phyloP scores from a whole-genome alignment of 37 sponge, comb jelly and placozoan genomes.

The Petrosia ficiformis region DNA sequence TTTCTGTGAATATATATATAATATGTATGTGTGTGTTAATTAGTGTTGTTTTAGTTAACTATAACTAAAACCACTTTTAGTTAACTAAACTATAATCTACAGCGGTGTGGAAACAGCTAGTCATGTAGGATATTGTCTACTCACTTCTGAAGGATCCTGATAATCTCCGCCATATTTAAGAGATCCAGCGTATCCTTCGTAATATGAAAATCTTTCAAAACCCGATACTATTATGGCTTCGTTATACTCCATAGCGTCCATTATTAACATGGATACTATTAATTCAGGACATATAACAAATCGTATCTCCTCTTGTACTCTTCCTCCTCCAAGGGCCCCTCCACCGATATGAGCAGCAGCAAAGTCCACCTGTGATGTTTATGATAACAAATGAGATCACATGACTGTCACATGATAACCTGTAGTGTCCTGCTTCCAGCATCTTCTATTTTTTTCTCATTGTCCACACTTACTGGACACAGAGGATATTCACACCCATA shows the following conservation, averaged over 20 bases:
- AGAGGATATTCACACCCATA: constrained; percentile 19
- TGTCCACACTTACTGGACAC: constrained; percentile 18
- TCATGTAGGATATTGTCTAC: background rate
- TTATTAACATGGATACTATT: constrained; percentile 50
- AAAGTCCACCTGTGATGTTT: constrained; percentile 57
- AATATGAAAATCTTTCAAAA: constrained; percentile 58
- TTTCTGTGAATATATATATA: too few species aligned
- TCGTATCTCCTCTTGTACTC: constrained; percentile 65
- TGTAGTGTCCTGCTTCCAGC: constrained; percentile 59
- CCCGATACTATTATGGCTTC: constrained; percentile 76
- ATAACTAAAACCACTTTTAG: too few species aligned
- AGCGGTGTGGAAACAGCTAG: too few species aligned
- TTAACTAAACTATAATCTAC: too few species aligned
- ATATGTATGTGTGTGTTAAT: too few species aligned
- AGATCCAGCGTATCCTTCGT: constrained; percentile 27
- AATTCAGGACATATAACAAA: constrained; percentile 72
- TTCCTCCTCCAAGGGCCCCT: constrained; percentile 48
- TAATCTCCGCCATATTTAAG: constrained; percentile 48
- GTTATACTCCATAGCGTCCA: constrained; percentile 65
- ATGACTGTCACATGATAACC: constrained; percentile 6
- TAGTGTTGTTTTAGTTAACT: too few species aligned
- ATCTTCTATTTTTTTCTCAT: constrained; percentile 32
- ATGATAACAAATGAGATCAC: background rate
- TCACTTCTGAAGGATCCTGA: constrained; percentile 45
- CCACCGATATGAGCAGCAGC: constrained; percentile 71